phyloP scores from a whole-genome alignment of 2,888 invertebrate genomes.

The Leptopterna dolabrata region DNA sequence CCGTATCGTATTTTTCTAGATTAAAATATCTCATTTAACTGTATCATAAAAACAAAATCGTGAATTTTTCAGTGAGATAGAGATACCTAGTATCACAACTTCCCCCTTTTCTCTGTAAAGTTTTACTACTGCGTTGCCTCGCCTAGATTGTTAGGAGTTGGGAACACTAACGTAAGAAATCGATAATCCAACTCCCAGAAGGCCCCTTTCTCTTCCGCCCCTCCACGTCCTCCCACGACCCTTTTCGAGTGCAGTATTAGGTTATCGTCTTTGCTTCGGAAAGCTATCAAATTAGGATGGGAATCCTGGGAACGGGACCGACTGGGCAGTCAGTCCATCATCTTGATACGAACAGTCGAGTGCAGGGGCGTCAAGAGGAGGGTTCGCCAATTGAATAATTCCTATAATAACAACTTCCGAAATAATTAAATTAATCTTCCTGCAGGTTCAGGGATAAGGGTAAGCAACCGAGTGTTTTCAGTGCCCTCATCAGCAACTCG shows the following conservation, averaged over 20 bases:
- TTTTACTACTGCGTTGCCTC: background rate
- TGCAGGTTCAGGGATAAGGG: too few species aligned
- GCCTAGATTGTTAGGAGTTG: background rate
- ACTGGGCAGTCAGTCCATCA: background rate
- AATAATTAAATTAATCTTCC: too few species aligned
- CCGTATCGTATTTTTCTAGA: too few species aligned
- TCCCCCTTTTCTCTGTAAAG: background rate
- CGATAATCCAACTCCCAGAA: conserved; percentile 37
- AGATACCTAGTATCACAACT: background rate
- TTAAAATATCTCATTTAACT: too few species aligned
- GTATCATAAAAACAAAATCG: too few species aligned
- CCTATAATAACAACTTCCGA: too few species aligned
- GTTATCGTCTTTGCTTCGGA: conserved; percentile 35
- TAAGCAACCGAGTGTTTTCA: too few species aligned
- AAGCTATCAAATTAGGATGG: conserved; percentile 30
- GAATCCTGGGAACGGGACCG: background rate
- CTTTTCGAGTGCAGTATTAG: conserved; percentile 19
- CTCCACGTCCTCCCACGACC: conserved; percentile 4
- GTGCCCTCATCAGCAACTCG: too few species aligned
- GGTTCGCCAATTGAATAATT: background rate
- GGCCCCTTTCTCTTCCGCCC: background rate
- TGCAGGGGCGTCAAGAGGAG: background rate
- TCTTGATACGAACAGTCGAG: background rate
- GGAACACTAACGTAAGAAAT: conserved; percentile 27
- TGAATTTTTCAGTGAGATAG: too few species aligned